phyloP scores from a whole-genome alignment of 2,113 vertebrate species.

The Thryonomys swinderianus region DNA sequence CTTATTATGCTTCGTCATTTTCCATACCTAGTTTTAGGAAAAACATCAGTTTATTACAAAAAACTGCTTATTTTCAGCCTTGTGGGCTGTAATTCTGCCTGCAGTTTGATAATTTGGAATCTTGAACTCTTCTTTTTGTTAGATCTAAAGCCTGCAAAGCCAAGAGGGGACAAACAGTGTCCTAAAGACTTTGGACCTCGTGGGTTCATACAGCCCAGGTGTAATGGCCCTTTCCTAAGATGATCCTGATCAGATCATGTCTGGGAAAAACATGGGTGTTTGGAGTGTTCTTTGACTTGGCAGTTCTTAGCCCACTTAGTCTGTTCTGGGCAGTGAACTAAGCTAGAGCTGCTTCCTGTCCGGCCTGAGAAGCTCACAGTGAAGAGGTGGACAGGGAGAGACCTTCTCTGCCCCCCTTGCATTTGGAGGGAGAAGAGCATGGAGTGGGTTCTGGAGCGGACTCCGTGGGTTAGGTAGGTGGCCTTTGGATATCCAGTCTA shows the following conservation, averaged over 20 bases:
- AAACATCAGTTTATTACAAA: not conserved
- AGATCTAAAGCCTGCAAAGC: not conserved
- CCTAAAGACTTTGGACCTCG: not conserved
- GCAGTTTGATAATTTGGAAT: not conserved
- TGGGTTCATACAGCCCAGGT: not conserved
- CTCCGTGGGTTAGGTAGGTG: not conserved
- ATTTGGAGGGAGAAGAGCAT: not conserved
- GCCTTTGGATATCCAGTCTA: not conserved
- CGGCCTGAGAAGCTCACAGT: not conserved
- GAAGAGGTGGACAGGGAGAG: not conserved
- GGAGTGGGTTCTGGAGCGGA: not conserved
- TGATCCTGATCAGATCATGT: not conserved
- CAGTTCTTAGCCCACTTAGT: not conserved
- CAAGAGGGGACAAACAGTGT: not conserved
- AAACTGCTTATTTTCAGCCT: not conserved
- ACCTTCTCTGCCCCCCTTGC: not conserved
- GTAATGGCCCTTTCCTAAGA: not conserved
- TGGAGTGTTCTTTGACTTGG: not conserved
- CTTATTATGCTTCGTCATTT: not conserved
- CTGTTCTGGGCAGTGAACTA: not conserved
- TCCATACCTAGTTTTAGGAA: not conserved
- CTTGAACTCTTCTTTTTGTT: conserved; percentile 20
- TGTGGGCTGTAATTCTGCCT: not conserved
- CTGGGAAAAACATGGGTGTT: not conserved
- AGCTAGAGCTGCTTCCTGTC: not conserved